Conservation (phyloP, 2,797 vertebrate species). For the Pterois miles region DNA sequence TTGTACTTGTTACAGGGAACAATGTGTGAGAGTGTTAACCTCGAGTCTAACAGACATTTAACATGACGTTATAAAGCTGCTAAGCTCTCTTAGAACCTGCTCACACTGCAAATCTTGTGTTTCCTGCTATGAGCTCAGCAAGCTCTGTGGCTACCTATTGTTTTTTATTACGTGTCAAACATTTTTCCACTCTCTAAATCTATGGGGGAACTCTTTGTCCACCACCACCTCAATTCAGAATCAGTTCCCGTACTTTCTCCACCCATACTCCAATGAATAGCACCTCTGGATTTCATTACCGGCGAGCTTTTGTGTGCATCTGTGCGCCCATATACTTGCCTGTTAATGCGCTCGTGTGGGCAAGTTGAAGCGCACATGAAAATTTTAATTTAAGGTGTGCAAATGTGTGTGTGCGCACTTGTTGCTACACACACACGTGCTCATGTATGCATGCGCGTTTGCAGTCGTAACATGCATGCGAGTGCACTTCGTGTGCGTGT, state of each 20-base stretch:
- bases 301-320: slow-evolving; percentile 1
- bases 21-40: slow-evolving; percentile 58
- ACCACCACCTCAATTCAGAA: slow-evolving; percentile 35
- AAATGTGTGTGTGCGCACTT: not conserved
- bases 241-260: slow-evolving; percentile 32
- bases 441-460: not conserved
- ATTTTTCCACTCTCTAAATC: slow-evolving; percentile 74
- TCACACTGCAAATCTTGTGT: slow-evolving; percentile 60
- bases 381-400: slow-evolving; percentile 5
- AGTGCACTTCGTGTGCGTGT: not conserved
- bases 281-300: slow-evolving; percentile 63
- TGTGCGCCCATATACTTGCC: slow-evolving; percentile 4
- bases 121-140: slow-evolving; percentile 71
- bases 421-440: not conserved
- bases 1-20: slow-evolving; percentile 36
- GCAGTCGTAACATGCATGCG: not conserved
- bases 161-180: slow-evolving; percentile 79
- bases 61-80: slow-evolving; percentile 51
- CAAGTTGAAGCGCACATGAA: slow-evolving; percentile 6
- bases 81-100: slow-evolving; percentile 39
- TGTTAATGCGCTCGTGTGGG: slow-evolving; percentile 6
- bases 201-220: slow-evolving; percentile 63
- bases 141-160: slow-evolving; percentile 64
- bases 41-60: slow-evolving; percentile 58
- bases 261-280: slow-evolving; percentile 40